Evolutionary conservation across 2,797 vertebrate species (phyloP).

Genomic region (Sarcophilus harrisii): DNA sequence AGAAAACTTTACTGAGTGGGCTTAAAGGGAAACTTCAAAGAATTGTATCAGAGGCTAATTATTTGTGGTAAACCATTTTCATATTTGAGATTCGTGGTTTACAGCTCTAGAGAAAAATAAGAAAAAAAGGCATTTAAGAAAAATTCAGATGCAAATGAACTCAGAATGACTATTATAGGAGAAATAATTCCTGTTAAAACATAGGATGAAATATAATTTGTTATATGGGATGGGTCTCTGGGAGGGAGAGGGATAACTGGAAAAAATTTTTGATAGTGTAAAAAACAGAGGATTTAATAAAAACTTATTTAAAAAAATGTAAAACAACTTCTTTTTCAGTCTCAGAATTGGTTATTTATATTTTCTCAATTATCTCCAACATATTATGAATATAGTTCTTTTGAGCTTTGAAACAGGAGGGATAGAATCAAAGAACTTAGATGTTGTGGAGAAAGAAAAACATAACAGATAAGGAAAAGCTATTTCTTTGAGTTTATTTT

Average conservation of each 20-base stretch:
- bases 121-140: not conserved
- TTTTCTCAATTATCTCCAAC: not conserved
- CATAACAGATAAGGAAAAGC: not conserved
- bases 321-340: not conserved
- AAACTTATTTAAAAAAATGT: not conserved
- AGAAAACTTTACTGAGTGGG: not conserved
- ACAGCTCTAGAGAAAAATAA: not conserved
- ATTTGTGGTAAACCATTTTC: rapidly evolving
- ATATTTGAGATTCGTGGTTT: too few species aligned
- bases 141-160: not conserved
- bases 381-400: not conserved
- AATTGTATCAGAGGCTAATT: not conserved
- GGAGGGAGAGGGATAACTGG: not conserved
- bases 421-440: not conserved
- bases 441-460: not conserved
- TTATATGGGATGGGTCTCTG: not conserved
- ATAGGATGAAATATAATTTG: not conserved
- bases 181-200: not conserved
- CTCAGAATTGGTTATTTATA: not conserved
- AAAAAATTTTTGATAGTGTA: not conserved
- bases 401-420: not conserved
- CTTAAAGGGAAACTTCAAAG: not conserved
- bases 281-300: not conserved
- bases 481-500: not conserved
- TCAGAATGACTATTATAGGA: not conserved